Conservation (phyloP, 2,113 vertebrate species). For the Istiophorus platypterus region DNA sequence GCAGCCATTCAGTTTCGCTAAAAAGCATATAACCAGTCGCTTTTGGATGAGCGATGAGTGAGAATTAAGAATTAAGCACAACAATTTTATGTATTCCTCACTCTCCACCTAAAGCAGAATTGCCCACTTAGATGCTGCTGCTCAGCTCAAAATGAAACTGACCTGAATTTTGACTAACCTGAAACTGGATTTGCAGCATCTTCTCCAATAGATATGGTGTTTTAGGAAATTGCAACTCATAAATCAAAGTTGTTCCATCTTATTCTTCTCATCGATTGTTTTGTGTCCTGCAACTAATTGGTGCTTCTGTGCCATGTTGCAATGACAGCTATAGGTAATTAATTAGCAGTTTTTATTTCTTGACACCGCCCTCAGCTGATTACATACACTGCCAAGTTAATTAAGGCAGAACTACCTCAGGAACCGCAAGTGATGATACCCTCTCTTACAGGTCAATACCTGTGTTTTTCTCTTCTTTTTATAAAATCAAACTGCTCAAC, state of each 20-base stretch:
- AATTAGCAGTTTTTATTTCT: conserved; percentile 54
- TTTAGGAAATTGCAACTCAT: background rate
- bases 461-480: background rate
- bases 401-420: conserved; percentile 24
- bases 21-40: conserved; percentile 54
- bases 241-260: conserved; percentile 11
- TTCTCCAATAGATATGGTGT: background rate
- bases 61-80: conserved; percentile 50
- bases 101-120: conserved; percentile 7
- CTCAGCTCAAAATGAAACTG: background rate
- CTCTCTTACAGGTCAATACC: background rate
- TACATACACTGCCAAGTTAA: conserved; percentile 49
- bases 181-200: background rate
- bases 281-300: conserved; percentile 25
- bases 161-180: background rate
- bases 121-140: background rate
- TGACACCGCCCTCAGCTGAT: conserved; percentile 40
- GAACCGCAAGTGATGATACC: background rate
- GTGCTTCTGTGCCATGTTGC: conserved; percentile 14
- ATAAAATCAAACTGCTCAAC: background rate
- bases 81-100: conserved; percentile 39
- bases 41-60: conserved; percentile 64
- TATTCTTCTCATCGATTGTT: conserved; percentile 31
- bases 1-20: conserved; percentile 56
- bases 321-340: conserved; percentile 37